phyloP scores from a whole-genome alignment of 2,888 invertebrate species.

The Diplazon laetatorius region DNA sequence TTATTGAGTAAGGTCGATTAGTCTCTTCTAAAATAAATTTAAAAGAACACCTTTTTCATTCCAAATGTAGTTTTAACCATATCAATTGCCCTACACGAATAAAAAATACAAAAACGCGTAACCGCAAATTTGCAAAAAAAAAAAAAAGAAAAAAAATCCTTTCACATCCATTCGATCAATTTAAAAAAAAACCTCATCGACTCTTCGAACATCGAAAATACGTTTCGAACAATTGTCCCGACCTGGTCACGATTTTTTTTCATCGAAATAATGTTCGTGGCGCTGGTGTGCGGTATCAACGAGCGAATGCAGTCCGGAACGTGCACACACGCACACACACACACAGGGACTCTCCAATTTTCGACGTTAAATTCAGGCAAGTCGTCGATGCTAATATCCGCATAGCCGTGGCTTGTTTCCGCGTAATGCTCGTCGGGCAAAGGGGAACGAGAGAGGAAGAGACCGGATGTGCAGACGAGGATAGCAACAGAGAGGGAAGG shows the following conservation, averaged over 20 bases:
- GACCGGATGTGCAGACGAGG: background rate
- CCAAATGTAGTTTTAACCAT: no score
- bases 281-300: background rate
- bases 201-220: background rate
- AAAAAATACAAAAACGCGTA: no score
- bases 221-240: background rate
- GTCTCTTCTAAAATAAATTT: no score
- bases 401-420: slow-evolving; percentile 43
- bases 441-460: background rate
- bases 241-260: background rate
- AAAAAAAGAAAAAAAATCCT: no score
- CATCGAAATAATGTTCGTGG: background rate
- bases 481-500: background rate
- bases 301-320: background rate
- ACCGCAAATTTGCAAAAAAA: no score
- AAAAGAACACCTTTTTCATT: no score
- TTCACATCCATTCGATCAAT: background rate
- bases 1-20: no score
- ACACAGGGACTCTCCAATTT: background rate
- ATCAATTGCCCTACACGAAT: no score
- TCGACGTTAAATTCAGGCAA: background rate
- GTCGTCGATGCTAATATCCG: slow-evolving; percentile 15
- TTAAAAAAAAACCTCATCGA: background rate
- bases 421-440: background rate
- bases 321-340: background rate